Percentiles rank a stretch among this genome's conserved stretches.
Conservation (phyloP, 2,113 vertebrate species). For the Noturus placidus region DNA sequence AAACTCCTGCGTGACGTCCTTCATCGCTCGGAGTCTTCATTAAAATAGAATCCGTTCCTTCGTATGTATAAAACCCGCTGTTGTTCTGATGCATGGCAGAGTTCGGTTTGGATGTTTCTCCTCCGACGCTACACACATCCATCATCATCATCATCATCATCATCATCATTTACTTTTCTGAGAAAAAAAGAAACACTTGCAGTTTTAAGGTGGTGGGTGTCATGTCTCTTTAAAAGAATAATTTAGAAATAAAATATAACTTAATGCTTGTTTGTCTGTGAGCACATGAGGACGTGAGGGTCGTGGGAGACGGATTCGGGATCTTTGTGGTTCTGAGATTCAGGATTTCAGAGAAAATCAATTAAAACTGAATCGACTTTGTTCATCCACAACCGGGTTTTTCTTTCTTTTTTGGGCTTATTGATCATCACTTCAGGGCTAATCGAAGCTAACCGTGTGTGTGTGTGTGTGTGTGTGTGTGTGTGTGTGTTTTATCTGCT, state of each 20-base stretch:
- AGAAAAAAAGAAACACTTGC: constrained; percentile 69
- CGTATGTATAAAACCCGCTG: constrained; percentile 57
- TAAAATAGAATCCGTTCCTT: constrained; percentile 72
- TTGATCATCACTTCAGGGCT: constrained; percentile 6
- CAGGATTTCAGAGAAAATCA: neutral
- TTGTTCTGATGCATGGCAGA: constrained; percentile 59
- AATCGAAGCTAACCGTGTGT: constrained; percentile 17
- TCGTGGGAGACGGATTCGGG: neutral
- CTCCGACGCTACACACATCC: neutral
- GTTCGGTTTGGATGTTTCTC: constrained; percentile 62
- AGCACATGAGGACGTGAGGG: constrained; percentile 59
- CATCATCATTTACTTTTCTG: constrained; percentile 54
- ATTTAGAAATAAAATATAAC: constrained; percentile 87
- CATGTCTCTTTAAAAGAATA: constrained; percentile 83
- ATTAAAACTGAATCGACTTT: neutral
- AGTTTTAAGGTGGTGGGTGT: constrained; percentile 86
- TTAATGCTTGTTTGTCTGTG: constrained; percentile 72
- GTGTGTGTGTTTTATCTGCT: constrained; percentile 80
- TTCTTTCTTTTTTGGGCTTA: neutral
- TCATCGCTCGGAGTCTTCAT: constrained; percentile 16
- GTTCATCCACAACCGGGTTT: neutral
- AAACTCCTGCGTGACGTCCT: constrained; percentile 76
- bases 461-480: constrained; percentile 28
- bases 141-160: constrained; percentile 50
- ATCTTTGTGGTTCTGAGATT: neutral